These are phyloP conservation scores for Chromoteleia sp. DNA, from an alignment of 2,888 invertebrate species.

Conservation along the genomic window DNA sequence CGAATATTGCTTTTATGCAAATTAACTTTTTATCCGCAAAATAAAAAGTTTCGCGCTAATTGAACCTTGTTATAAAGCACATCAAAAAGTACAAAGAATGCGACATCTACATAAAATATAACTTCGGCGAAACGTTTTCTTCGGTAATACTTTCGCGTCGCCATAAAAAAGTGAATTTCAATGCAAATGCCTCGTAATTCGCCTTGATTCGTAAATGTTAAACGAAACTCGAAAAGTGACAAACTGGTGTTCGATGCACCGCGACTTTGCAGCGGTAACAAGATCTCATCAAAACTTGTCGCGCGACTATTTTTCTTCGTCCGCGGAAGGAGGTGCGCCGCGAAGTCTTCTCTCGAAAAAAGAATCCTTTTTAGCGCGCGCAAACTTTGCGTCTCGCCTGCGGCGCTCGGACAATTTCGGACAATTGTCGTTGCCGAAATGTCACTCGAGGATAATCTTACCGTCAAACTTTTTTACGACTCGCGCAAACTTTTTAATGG, in stretches of 20 bases:
- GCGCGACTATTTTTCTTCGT: constrained; percentile 12
- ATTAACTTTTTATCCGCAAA: no score
- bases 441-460: constrained; percentile 14
- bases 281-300: neutral
- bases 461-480: constrained; percentile 20
- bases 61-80: no score
- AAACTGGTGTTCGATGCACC: neutral
- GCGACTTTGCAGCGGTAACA: neutral
- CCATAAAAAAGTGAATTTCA: no score
- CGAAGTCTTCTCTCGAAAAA: neutral
- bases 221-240: no score
- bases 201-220: no score
- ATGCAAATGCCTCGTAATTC: no score
- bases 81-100: no score
- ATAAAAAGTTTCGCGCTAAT: no score
- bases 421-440: constrained; percentile 1
- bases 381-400: constrained; percentile 12
- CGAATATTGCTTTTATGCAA: no score
- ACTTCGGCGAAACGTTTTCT: no score
- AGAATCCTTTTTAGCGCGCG: neutral
- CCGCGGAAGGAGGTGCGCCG: neutral
- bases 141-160: no score
- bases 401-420: neutral
- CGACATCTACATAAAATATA: no score
- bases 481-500: constrained; percentile 28